Percentiles rank a stretch among this genome's conserved stretches.
These are phyloP conservation scores for Champsocephalus esox DNA, from an alignment of 2,797 vertebrate genomes.

Conservation along the genomic window DNA sequence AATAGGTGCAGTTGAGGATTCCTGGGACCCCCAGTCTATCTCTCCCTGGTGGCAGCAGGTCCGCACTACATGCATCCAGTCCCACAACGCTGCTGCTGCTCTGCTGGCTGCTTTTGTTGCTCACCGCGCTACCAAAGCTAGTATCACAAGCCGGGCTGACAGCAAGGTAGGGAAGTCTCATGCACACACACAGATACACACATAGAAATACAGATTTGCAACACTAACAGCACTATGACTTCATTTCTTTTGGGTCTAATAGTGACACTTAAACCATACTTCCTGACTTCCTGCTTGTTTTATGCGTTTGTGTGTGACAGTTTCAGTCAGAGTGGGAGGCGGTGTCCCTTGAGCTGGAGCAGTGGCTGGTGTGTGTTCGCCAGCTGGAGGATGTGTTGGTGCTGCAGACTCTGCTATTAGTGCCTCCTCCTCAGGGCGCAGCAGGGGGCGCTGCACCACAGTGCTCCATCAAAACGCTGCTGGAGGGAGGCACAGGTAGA, in stretches of 20 bases:
- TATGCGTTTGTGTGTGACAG: slow-evolving; percentile 58
- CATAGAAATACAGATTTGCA: no score
- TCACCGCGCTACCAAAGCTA: slow-evolving; percentile 86
- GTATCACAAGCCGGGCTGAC: slow-evolving; percentile 85
- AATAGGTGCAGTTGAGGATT: slow-evolving; percentile 91
- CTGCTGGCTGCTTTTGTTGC: slow-evolving; percentile 91
- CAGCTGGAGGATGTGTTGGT: slow-evolving; percentile 96
- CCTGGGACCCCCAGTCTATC: slow-evolving; percentile 93
- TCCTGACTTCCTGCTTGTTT: neutral
- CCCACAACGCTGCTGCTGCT: slow-evolving; percentile 89
- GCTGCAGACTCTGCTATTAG: slow-evolving; percentile 92
- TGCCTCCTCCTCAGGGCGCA: slow-evolving; percentile 75
- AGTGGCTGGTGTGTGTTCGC: slow-evolving; percentile 93
- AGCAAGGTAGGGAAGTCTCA: slow-evolving; percentile 82
- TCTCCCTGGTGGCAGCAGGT: slow-evolving; percentile 99
- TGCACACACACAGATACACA: neutral
- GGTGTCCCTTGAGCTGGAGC: slow-evolving; percentile 94
- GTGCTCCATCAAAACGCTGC: slow-evolving; percentile 90
- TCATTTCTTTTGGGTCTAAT: neutral
- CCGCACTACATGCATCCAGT: slow-evolving; percentile 90
- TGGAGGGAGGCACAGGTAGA: slow-evolving; percentile 94
- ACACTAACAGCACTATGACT: no score
- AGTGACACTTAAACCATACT: neutral
- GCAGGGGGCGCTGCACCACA: slow-evolving; percentile 80
- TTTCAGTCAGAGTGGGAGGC: slow-evolving; percentile 92